Percentiles rank a stretch among this genome's conserved stretches.
Evolutionary conservation across 2,888 invertebrate genomes (phyloP).

Genomic region (Drosophila meridionalis): DNA sequence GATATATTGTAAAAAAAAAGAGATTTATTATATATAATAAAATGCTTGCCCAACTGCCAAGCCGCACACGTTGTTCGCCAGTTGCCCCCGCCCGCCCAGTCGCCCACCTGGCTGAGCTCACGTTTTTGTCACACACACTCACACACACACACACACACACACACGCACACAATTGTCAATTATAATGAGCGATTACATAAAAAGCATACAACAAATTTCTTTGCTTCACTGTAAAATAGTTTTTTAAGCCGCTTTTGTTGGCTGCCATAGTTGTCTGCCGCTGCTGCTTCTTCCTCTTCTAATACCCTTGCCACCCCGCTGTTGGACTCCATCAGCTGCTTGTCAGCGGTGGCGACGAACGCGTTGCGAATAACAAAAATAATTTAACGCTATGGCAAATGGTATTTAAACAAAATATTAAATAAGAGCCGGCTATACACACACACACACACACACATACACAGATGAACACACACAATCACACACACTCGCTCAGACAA

Average conservation of each 20-base stretch:
- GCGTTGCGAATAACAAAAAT: slow-evolving; percentile 68
- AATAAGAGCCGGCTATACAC: slow-evolving; percentile 44
- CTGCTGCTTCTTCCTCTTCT: background rate
- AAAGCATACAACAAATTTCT: slow-evolving; percentile 52
- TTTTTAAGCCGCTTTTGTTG: slow-evolving; percentile 62
- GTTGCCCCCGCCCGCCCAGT: slow-evolving; percentile 19
- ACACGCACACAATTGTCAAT: slow-evolving; percentile 72
- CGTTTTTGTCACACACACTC: slow-evolving; percentile 26
- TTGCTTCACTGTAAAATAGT: slow-evolving; percentile 57
- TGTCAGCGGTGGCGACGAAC: slow-evolving; percentile 53
- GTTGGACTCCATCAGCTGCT: background rate
- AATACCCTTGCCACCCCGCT: background rate
- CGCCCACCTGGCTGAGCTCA: slow-evolving; percentile 32
- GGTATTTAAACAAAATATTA: slow-evolving; percentile 70
- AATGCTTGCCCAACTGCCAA: slow-evolving; percentile 30
- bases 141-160: background rate
- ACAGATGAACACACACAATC: slow-evolving; percentile 10
- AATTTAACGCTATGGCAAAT: slow-evolving; percentile 67
- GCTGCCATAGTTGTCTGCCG: slow-evolving; percentile 30
- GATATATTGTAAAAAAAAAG: slow-evolving; percentile 23
- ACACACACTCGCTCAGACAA: slow-evolving; percentile 15
- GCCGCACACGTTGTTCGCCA: slow-evolving; percentile 41
- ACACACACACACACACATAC: slow-evolving; percentile 8
- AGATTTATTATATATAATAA: slow-evolving; percentile 42
- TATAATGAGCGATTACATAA: slow-evolving; percentile 78